phyloP scores from a whole-genome alignment of 2,113 vertebrate genomes.

The Pogonocichla stellata region DNA sequence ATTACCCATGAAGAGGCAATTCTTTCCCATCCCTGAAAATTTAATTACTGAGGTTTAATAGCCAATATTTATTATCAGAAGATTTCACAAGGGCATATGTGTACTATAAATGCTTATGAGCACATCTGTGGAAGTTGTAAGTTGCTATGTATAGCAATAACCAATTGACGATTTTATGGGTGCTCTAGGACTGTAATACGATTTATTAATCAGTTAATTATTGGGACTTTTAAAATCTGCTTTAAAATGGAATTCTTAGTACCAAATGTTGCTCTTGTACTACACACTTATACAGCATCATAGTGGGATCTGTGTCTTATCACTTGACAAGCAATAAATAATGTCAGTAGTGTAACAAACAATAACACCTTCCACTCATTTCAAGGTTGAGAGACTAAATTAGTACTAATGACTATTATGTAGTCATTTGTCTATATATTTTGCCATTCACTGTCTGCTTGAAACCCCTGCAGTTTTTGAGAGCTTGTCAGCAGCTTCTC shows the following conservation, averaged over 20 bases:
- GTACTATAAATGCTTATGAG: not conserved
- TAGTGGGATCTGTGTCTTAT: not conserved
- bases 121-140: not conserved
- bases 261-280: not conserved
- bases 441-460: not conserved
- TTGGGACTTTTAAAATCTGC: not conserved
- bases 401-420: not conserved
- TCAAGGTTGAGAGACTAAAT: conserved; percentile 8
- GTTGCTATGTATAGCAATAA: not conserved
- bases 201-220: conserved; percentile 6
- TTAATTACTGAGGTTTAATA: not conserved
- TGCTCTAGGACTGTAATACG: not conserved
- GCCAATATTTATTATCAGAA: not conserved
- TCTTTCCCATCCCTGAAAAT: not conserved
- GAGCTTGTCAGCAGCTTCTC: not conserved
- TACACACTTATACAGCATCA: not conserved
- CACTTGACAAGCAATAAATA: conserved; percentile 1
- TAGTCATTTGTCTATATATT: not conserved
- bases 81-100: not conserved
- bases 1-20: not conserved
- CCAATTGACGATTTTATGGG: not conserved
- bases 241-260: not conserved
- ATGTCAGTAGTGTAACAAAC: not conserved
- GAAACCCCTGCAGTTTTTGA: not conserved
- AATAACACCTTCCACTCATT: not conserved